These are phyloP conservation scores for Megastigmus dorsalis DNA, from an alignment of 2,888 invertebrate genomes.

Conservation along the genomic window DNA sequence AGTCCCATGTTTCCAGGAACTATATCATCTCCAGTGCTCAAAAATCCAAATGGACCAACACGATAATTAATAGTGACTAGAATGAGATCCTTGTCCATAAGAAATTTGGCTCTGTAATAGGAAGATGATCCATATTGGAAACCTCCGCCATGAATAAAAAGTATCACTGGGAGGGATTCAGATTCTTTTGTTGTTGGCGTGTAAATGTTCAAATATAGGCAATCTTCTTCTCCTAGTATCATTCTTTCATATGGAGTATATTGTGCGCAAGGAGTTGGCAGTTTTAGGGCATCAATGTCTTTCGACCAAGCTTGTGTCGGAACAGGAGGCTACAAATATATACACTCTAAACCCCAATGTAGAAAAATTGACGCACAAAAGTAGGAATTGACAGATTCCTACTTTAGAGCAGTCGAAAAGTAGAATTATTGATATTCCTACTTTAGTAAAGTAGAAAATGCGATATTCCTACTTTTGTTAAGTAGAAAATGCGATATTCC, in stretches of 20 bases:
- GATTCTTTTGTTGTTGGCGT: not conserved
- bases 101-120: constrained; percentile 57
- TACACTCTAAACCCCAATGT: too few species aligned
- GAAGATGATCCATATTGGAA: not conserved
- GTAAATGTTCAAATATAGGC: constrained; percentile 3
- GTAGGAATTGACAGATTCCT: too few species aligned
- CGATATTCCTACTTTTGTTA: too few species aligned
- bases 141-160: not conserved
- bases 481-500: too few species aligned
- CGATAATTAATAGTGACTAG: constrained; percentile 58
- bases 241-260: not conserved
- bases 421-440: too few species aligned
- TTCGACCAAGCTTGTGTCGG: not conserved
- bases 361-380: too few species aligned
- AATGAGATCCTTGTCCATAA: constrained; percentile 58
- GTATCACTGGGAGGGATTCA: not conserved
- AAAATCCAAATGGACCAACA: constrained; percentile 77
- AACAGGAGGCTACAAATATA: not conserved
- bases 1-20: constrained; percentile 84
- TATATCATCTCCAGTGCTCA: constrained; percentile 82
- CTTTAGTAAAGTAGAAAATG: too few species aligned
- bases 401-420: too few species aligned
- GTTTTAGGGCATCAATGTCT: not conserved
- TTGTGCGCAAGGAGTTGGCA: constrained; percentile 1
- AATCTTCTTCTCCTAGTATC: not conserved